phyloP scores from a whole-genome alignment of 2,888 invertebrate species.

The Caenorhabditis uteleia region DNA sequence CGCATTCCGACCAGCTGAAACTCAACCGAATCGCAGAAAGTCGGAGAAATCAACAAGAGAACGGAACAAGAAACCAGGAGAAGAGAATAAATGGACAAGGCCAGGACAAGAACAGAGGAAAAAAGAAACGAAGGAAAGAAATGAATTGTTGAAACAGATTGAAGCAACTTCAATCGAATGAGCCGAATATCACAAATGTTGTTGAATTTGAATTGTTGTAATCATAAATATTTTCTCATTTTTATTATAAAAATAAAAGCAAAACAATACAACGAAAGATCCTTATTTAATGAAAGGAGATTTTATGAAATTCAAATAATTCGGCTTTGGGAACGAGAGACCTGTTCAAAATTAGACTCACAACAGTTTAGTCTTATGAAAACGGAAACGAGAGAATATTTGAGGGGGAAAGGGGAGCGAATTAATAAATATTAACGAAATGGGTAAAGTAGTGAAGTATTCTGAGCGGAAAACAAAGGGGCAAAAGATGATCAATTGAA shows the following conservation, averaged over 20 bases:
- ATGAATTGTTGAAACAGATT: constrained; percentile 13
- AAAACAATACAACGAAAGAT: background rate
- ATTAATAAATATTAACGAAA: background rate
- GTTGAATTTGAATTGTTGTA: background rate
- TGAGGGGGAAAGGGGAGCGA: background rate
- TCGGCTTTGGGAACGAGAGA: too few species aligned
- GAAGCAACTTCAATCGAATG: background rate
- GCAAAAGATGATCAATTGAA: too few species aligned
- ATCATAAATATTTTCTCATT: background rate
- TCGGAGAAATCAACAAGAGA: constrained; percentile 14
- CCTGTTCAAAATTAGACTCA: too few species aligned
- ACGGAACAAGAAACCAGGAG: constrained; percentile 17
- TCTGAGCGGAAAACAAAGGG: too few species aligned
- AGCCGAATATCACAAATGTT: too few species aligned
- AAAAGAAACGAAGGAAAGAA: constrained; percentile 14
- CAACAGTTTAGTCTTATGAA: too few species aligned
- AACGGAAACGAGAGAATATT: background rate
- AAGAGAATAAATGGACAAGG: constrained; percentile 29
- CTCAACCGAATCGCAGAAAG: constrained; percentile 5
- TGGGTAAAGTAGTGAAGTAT: too few species aligned
- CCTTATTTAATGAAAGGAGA: too few species aligned
- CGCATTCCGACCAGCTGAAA: constrained; percentile 11
- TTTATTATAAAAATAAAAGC: background rate
- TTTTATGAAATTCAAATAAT: too few species aligned
- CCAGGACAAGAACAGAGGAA: constrained; percentile 26